A percentile compares a stretch with the other conserved stretches of the same genome.
These are phyloP conservation scores for Bettongia penicillata DNA, from an alignment of 2,113 vertebrate genomes.

Conservation along the genomic window DNA sequence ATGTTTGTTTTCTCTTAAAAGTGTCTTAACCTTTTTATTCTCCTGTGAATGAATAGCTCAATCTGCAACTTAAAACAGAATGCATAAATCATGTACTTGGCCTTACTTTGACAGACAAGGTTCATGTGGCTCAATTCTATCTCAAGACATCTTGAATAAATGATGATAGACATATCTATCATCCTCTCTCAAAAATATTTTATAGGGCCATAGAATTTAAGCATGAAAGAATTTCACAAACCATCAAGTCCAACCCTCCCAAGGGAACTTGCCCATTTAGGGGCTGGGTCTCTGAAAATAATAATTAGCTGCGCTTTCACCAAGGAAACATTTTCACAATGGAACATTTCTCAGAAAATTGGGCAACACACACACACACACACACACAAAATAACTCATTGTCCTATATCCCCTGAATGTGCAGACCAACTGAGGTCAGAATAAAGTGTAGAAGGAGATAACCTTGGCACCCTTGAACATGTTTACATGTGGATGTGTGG, in stretches of 20 bases:
- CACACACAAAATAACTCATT: background rate
- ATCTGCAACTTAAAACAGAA: background rate
- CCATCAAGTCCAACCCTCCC: background rate
- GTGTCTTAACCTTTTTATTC: constrained; percentile 56
- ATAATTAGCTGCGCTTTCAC: background rate
- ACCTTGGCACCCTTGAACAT: background rate
- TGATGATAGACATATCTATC: background rate
- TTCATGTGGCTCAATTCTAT: background rate
- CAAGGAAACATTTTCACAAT: background rate
- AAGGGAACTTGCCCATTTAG: background rate
- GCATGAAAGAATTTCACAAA: background rate
- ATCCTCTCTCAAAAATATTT: background rate
- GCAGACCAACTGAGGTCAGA: constrained; percentile 28
- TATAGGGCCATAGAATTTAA: background rate
- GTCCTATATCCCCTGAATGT: background rate
- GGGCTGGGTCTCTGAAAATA: background rate
- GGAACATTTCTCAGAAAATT: background rate
- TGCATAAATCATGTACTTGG: background rate
- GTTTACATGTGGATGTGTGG: background rate
- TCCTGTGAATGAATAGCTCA: constrained; percentile 16
- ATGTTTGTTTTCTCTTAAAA: constrained; percentile 69
- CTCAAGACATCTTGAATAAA: background rate
- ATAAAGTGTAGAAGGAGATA: background rate
- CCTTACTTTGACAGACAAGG: background rate
- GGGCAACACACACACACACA: background rate